Evolutionary conservation across 2,797 vertebrate species (phyloP).

Genomic region (Todus mexicanus): DNA sequence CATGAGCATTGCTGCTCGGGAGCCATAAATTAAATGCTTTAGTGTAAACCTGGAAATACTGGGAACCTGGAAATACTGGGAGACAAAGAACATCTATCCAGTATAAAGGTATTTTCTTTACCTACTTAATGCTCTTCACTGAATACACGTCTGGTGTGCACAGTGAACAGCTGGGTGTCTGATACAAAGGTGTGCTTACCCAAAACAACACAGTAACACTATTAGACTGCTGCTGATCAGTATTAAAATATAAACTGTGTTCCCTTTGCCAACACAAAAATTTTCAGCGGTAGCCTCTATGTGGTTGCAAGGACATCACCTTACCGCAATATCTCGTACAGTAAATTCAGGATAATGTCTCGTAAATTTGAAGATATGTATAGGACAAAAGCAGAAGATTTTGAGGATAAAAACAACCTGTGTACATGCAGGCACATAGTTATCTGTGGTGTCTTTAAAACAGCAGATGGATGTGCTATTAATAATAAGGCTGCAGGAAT

Average conservation of each 20-base stretch:
- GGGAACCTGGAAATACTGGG: neutral
- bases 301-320: neutral
- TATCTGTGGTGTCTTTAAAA: neutral
- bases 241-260: neutral
- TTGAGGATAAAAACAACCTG: neutral
- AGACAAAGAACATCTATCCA: neutral
- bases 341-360: neutral
- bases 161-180: neutral
- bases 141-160: neutral
- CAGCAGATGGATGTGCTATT: neutral
- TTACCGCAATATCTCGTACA: neutral
- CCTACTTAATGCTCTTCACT: neutral
- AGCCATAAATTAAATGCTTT: neutral
- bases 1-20: accelerated
- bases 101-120: neutral
- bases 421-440: accelerated
- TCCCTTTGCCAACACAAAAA: neutral
- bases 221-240: neutral
- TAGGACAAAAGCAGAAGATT: neutral
- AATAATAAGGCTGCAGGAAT: neutral
- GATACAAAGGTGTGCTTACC: neutral
- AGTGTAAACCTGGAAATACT: neutral
- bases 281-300: neutral
- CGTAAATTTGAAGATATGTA: neutral
- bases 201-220: neutral